Base-by-base conservation (phyloP, 1,140 invertebrate species). In the Drosophila santomea region DNA sequence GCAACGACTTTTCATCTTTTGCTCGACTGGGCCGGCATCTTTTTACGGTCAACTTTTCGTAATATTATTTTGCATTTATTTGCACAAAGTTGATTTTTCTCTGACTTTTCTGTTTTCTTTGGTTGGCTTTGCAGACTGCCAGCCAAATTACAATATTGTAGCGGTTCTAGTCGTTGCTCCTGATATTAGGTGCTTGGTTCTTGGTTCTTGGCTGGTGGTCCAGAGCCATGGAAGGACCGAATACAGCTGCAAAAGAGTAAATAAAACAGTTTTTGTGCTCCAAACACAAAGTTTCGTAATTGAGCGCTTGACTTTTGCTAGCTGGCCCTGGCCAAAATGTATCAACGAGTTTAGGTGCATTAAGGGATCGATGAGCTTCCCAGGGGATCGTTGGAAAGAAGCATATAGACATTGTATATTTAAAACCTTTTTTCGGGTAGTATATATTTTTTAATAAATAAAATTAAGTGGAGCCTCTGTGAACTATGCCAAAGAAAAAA, bases 31-130 rank as follows among this genome's bases (percentile, higher is more conserved):
- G 48, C 23, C 36, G 17, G 32, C 68, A 66, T 63, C 63, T 50
- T 85, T 86, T 84, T 69, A 81, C 68, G 74, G 82, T 86, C 68
- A 85, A 85, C 81, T 85, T 85, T 85, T 81, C 68, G 82, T 86
- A 67, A 86, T 85, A 85, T 81, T 86, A 85, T 86, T 85, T 85
- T 85, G 81, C 81, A 85, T 85, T 81, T 85, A 85, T 85, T 85
- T 85, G 82, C 82, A 45, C 68, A 85, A 61, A 73, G 63, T 85
- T 67, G 60, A 58, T 75, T 74, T 72, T 63, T 47, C 20, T 41
- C 55, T 74, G 44, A 58, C 47, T 61, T 77, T 68, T 71, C 67
- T 85, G 78, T 81, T 84, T 84, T 73, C 81, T 62, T 77, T 79
- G 66, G 35, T 51, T 28, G 64, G 58, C 76, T 59, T 64, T 81